Evolutionary conservation across 2,113 vertebrate species (phyloP), one percentile per base, ranked within the genome.

Genomic region (Quiscalus mexicanus): DNA sequence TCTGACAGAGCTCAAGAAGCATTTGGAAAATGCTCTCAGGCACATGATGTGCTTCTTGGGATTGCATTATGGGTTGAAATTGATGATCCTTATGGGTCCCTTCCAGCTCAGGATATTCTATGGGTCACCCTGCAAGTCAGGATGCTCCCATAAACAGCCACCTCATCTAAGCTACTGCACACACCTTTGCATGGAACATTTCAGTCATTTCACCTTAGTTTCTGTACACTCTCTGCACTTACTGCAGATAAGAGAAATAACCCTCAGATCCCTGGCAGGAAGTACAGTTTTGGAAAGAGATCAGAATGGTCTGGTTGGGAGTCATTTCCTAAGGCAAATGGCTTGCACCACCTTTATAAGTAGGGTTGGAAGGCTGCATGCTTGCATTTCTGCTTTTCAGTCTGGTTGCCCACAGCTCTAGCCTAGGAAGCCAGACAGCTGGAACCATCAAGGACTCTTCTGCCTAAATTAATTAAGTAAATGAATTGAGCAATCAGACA

Each of bases 391-490:
- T 93, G 71, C 76, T 71, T 74, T 78, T 90, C 0, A 0, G 33
- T 41, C 53, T 58, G n/a, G 73, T 84, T 93, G 69, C 86, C 53
- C 41, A 68, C 21, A 90, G 86, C 84, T 71, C 58, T 84, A 93
- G 79, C 88, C 58, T 84, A 84, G 93, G 94, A 94, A 94, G 22
- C 68, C 65, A 95, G 88, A 94, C 88, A 93, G 73, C 76, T 92
- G 80, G 64, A 96, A 95, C 85, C 76, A 84, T 84, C 69, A 82
- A 92, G 56, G 80, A 87, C 65, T 92, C 73, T 90, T 96, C 73
- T 93, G 80, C 88, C 88, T 96, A 94, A 94, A 90, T 75, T 62
- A 92, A 90, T 96, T 92, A 96, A 94, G 90, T 69, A 87, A 96
- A 96, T 84, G 41, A 96, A 95, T 92, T 93, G 92, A 93, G 92